Conservation (phyloP, 2,888 invertebrate species). For the Dicranocentrus wangi region DNA sequence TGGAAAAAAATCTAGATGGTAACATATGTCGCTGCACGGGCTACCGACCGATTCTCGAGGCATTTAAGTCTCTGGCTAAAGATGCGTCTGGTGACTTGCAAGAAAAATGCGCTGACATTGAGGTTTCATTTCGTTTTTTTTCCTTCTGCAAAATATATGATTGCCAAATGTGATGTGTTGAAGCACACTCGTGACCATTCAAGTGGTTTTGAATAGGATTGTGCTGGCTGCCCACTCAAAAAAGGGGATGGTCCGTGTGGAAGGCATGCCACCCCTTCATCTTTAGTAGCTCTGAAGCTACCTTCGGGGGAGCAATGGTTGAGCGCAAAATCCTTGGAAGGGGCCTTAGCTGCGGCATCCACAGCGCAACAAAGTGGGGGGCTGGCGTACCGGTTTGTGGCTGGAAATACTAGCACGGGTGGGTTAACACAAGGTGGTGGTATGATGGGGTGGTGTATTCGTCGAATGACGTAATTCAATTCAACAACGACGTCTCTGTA, state of each 20-base stretch:
- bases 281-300: constrained; percentile 32
- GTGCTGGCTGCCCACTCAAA: constrained; percentile 53
- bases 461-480: no score
- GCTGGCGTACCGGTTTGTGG: constrained; percentile 79
- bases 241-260: not conserved
- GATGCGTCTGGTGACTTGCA: constrained; percentile 78
- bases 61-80: constrained; percentile 84
- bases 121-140: constrained; percentile 72
- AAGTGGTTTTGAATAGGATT: constrained; percentile 48
- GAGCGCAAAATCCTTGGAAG: constrained; percentile 58
- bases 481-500: no score
- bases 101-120: constrained; percentile 76
- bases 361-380: constrained; percentile 22
- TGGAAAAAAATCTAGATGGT: constrained; percentile 54
- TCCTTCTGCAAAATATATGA: not conserved
- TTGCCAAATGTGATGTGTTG: not conserved
- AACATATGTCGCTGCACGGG: constrained; percentile 77
- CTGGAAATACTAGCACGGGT: constrained; percentile 87
- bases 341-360: constrained; percentile 47
- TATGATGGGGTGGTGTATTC: no score
- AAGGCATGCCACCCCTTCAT: constrained; percentile 11
- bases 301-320: constrained; percentile 68
- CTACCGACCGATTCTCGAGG: constrained; percentile 82
- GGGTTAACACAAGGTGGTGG: no score
- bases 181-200: not conserved